Evolutionary conservation across 2,888 invertebrate species (phyloP).

Genomic region (Scaeva pyrastri): DNA sequence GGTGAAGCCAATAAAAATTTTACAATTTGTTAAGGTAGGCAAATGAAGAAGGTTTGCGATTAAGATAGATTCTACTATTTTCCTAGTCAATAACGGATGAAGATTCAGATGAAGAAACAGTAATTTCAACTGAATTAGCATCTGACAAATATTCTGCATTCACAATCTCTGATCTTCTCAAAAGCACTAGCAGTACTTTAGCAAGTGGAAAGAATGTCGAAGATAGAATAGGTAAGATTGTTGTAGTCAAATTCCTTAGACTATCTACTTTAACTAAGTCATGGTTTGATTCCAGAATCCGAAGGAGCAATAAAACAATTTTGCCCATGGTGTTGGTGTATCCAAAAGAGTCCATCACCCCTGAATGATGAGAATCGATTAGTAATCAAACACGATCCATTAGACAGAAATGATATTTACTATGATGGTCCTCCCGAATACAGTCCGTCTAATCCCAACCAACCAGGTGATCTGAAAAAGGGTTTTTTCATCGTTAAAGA

Average conservation of each 20-base stretch:
- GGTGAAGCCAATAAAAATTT: slow-evolving; percentile 78
- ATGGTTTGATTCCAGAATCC: not conserved
- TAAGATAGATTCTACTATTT: not conserved
- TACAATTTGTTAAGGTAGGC: slow-evolving; percentile 69
- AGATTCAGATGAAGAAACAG: slow-evolving; percentile 73
- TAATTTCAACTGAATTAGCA: slow-evolving; percentile 46
- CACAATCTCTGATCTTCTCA: not conserved
- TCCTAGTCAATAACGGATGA: slow-evolving; percentile 57
- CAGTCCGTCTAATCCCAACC: not conserved
- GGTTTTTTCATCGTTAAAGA: slow-evolving; percentile 73
- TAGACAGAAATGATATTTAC: slow-evolving; percentile 90
- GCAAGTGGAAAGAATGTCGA: not conserved
- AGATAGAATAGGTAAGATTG: not conserved
- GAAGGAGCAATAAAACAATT: not conserved
- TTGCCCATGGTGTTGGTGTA: slow-evolving; percentile 29
- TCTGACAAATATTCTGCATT: slow-evolving; percentile 29
- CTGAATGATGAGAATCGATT: slow-evolving; percentile 57
- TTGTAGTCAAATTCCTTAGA: not conserved
- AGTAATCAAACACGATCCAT: slow-evolving; percentile 83
- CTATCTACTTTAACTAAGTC: not conserved
- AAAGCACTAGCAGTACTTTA: not conserved
- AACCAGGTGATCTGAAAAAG: slow-evolving; percentile 22
- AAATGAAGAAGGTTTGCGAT: not conserved
- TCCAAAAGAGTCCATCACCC: too few relatives aligned
- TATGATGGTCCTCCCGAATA: slow-evolving; percentile 83